Percentiles rank a stretch among this genome's conserved stretches.
Conservation (phyloP, 2,888 invertebrate species). For the Coenonympha arcania region DNA sequence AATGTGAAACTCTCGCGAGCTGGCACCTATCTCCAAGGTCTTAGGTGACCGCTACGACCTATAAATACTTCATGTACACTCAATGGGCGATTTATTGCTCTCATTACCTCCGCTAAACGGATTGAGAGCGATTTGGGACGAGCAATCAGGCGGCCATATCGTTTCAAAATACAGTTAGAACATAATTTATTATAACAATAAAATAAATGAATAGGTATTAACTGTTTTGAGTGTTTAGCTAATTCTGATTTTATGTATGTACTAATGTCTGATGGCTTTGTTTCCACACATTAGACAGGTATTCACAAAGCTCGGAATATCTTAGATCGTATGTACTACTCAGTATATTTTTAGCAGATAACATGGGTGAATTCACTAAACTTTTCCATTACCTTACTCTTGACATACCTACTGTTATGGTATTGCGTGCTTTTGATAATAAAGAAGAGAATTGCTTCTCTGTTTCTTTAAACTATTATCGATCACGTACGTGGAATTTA, state of each 20-base stretch:
- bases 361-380: no score
- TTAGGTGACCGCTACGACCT: constrained; percentile 55
- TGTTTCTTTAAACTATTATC: no score
- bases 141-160: constrained; percentile 27
- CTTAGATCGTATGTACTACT: not conserved
- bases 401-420: no score
- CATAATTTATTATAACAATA: constrained; percentile 19
- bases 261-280: not conserved
- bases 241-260: not conserved
- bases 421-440: no score
- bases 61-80: constrained; percentile 54
- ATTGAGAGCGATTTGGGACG: constrained; percentile 27
- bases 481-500: no score
- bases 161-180: constrained; percentile 11
- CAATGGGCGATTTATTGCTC: constrained; percentile 56
- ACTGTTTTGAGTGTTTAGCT: not conserved
- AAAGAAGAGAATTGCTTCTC: no score
- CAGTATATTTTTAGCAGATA: no score
- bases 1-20: constrained; percentile 34
- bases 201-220: constrained; percentile 8
- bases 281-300: not conserved
- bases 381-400: no score
- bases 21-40: constrained; percentile 54
- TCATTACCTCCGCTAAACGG: constrained; percentile 45
- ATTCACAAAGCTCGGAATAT: not conserved